Base-by-base conservation (phyloP, 2,888 invertebrate genomes). In the Agonopterix arenella region DNA sequence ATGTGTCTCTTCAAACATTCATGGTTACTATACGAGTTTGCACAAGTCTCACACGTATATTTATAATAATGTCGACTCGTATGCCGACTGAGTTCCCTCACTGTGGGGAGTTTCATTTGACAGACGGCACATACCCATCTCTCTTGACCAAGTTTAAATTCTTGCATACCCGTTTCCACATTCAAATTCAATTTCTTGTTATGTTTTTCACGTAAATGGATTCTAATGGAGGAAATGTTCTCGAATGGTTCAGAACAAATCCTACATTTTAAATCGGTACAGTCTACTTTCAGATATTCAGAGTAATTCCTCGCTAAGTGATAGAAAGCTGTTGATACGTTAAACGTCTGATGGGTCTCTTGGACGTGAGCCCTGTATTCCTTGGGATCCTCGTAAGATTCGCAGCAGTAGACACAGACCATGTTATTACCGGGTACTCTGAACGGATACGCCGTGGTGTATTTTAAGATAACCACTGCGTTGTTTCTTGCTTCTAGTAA, bases 381-480 rank as follows among this genome's bases (percentile, higher is more conserved):
- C 2, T 67, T 50, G 2, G 83, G 76, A 45, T 80, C 76, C 38
- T 76, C 72, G 63, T 70, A 82, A 52, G 68, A 70, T 57, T 84
- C 84, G 52, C 74, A 73, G 70, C 88, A 88, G 71, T 80, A 86
- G 37, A 85, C 84, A 68, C 88, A 88, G 60, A 84, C 77, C 76
- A 88, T 79, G 47, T 67, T 62, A 51, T 80, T 74, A 56, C 80
- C 83, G 8, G 83, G 84, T 41, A 86, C 77, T 62, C 82, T 76
- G 80, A 88, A 88, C 62, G 88, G 88, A 74, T 83, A 85, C 52
- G 78, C 86, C 51, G 88, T 88, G 7, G 85, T 73, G 68, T 74
- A 83, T 77, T 73, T 75, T 75, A 88, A 76, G 60, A 88, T 70
- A 55, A 78, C 56, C 77, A 81, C 81, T 67, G 85, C 86, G 80